A percentile compares a stretch with the other conserved stretches of the same genome.
These are phyloP conservation scores for Leptinotarsa texana DNA, from an alignment of 1,140 invertebrate species.

Conservation along the genomic window DNA sequence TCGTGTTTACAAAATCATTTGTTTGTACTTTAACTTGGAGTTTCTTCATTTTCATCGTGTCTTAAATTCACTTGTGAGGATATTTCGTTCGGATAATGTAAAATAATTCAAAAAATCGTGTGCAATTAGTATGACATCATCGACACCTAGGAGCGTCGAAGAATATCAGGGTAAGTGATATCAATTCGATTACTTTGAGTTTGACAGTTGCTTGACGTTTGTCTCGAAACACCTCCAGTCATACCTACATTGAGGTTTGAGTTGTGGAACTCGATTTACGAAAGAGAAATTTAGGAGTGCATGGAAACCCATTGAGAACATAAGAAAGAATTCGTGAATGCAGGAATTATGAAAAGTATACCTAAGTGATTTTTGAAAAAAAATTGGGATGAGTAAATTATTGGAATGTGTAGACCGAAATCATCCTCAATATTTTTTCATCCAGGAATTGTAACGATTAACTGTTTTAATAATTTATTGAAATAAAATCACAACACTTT, in stretches of 20 bases:
- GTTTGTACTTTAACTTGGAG: conserved; percentile 26
- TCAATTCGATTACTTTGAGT: background rate
- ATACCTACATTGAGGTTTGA: background rate
- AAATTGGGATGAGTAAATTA: too few relatives aligned
- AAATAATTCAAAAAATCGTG: conserved; percentile 7
- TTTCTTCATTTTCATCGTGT: conserved; percentile 28
- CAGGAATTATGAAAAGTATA: too few relatives aligned
- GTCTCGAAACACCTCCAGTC: background rate
- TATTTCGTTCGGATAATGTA: conserved; percentile 16
- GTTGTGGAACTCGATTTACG: too few relatives aligned
- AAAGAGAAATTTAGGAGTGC: too few relatives aligned
- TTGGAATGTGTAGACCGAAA: too few relatives aligned
- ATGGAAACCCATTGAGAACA: too few relatives aligned
- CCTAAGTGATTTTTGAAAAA: too few relatives aligned
- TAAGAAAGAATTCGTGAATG: too few relatives aligned
- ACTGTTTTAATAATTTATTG: too few relatives aligned
- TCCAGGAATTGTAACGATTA: too few relatives aligned
- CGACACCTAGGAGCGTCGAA: conserved; percentile 1
- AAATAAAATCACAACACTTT: too few relatives aligned
- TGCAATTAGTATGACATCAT: conserved; percentile 17
- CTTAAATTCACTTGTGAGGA: conserved; percentile 27
- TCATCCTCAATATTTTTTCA: too few relatives aligned
- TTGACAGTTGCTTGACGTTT: conserved; percentile 19
- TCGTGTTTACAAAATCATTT: conserved; percentile 31
- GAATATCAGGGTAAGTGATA: conserved; percentile 22